Evolutionary conservation across 1,140 invertebrate species (phyloP).

Genomic region (Tribolium madens): DNA sequence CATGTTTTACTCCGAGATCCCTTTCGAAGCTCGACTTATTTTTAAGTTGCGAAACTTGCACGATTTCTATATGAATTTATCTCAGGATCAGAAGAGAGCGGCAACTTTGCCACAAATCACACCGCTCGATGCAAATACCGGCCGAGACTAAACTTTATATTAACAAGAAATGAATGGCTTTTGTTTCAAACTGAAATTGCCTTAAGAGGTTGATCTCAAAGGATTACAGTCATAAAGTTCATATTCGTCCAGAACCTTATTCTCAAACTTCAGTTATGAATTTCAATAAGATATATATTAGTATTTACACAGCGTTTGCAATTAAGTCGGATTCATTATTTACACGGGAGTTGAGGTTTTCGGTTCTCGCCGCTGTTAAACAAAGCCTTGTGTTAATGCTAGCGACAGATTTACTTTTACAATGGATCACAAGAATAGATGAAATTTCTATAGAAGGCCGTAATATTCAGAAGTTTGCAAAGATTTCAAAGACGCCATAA

Average conservation of each 20-base stretch:
- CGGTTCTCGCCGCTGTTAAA: conserved; percentile 53
- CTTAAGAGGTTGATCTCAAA: conserved; percentile 49
- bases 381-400: conserved; percentile 53
- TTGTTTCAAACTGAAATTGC: conserved; percentile 56
- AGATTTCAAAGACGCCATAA: conserved; percentile 6
- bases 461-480: conserved; percentile 7
- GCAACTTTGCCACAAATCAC: not conserved
- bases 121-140: conserved; percentile 8
- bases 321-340: conserved; percentile 51
- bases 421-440: conserved; percentile 45
- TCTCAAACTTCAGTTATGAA: conserved; percentile 56
- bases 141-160: conserved; percentile 41
- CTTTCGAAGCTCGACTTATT: conserved; percentile 54
- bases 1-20: conserved; percentile 54
- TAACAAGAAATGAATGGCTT: conserved; percentile 56
- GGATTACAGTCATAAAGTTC: conserved; percentile 54
- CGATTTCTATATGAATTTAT: conserved; percentile 55
- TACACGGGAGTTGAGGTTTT: conserved; percentile 56
- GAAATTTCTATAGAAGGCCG: conserved; percentile 22
- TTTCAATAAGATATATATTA: conserved; percentile 60
- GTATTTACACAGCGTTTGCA: conserved; percentile 54
- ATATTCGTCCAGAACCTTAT: conserved; percentile 48
- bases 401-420: conserved; percentile 47
- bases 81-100: conserved; percentile 31
- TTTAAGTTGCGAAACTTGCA: conserved; percentile 57